These are phyloP conservation scores for Helleia helle DNA, from an alignment of 2,888 invertebrate species.

Conservation along the genomic window DNA sequence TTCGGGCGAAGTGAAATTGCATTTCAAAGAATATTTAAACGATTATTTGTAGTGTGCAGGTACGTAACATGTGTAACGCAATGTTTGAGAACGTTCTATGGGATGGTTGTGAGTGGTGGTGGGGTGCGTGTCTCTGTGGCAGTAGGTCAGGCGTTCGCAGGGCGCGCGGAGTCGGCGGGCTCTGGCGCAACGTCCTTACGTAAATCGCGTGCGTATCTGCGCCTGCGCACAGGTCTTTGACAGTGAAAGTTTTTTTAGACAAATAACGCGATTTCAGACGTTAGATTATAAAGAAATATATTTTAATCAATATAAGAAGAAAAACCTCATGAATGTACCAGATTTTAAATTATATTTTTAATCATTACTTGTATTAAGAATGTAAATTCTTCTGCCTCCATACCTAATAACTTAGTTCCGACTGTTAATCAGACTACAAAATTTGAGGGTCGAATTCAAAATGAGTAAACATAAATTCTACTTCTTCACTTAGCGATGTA, in stretches of 20 bases:
- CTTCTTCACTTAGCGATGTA: no score
- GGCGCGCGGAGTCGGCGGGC: conserved; percentile 36
- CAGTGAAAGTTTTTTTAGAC: conserved; percentile 56
- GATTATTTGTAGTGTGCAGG: conserved; percentile 19
- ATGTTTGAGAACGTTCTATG: conserved; percentile 37
- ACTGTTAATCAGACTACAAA: no score
- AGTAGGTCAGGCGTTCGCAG: conserved; percentile 69
- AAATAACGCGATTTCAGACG: conserved; percentile 13
- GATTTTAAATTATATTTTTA: no score
- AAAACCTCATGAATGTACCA: no score
- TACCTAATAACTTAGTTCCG: no score
- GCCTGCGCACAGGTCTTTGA: conserved; percentile 25
- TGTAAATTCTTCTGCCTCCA: no score
- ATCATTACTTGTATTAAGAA: no score
- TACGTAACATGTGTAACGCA: conserved; percentile 33
- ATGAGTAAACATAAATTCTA: no score
- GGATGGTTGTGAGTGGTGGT: conserved; percentile 35
- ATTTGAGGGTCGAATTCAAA: no score
- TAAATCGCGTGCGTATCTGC: conserved; percentile 44
- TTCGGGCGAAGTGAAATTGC: conserved; percentile 17
- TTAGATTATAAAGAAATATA: not conserved
- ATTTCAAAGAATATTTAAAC: conserved; percentile 15
- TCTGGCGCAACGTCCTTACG: conserved; percentile 71
- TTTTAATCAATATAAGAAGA: no score
- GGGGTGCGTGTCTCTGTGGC: conserved; percentile 49